A percentile compares a stretch with the other conserved stretches of the same genome.
phyloP scores from a whole-genome alignment of 2,113 vertebrate species.

The Acrocephalus arundinaceus region DNA sequence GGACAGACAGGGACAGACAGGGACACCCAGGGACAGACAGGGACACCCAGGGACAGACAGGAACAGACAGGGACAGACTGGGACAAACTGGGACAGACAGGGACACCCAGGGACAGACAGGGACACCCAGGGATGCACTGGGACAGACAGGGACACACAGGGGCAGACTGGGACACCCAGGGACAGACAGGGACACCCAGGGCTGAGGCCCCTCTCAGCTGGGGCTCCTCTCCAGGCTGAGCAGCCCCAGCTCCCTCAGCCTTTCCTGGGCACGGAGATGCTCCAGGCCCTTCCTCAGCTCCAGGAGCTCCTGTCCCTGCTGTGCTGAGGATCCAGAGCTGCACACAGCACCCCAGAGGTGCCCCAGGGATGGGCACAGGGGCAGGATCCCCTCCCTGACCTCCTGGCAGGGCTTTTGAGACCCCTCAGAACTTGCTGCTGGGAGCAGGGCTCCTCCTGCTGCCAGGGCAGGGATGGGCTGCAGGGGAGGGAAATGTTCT shows the following conservation, averaged over 20 bases:
- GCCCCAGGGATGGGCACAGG: not conserved
- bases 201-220: not conserved
- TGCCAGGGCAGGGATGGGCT: not conserved
- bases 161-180: not conserved
- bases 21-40: not conserved
- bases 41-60: not conserved
- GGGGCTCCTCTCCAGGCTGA: not conserved
- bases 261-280: not conserved
- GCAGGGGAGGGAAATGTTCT: not conserved
- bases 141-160: not conserved
- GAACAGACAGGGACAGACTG: not conserved
- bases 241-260: not conserved
- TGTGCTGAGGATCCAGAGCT: not conserved
- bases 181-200: not conserved
- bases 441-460: fast-evolving
- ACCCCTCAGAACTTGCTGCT: not conserved
- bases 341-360: not conserved
- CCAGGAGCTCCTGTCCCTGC: not conserved
- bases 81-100: not conserved
- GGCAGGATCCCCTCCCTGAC: not conserved
- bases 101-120: not conserved
- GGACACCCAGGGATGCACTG: too few species aligned
- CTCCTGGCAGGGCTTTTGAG: not conserved
- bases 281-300: not conserved
- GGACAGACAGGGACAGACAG: too few species aligned